phyloP scores from a whole-genome alignment of 2,797 vertebrate genomes.

The Sternotherus odoratus region DNA sequence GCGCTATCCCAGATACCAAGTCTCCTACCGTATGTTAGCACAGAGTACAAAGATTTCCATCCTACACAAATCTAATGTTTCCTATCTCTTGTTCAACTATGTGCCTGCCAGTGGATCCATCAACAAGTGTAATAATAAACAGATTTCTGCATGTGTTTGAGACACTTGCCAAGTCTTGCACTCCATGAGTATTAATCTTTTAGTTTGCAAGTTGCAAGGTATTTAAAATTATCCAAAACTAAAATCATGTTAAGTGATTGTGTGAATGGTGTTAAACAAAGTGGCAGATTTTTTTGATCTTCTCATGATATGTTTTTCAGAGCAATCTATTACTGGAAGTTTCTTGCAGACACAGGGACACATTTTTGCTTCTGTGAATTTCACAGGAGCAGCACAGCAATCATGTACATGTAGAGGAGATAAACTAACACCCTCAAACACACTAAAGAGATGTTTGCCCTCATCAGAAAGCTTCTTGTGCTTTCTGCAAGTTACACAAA shows the following conservation, averaged over 20 bases:
- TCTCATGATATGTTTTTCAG: neutral
- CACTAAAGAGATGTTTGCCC: neutral
- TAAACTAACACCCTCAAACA: neutral
- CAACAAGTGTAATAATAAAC: neutral
- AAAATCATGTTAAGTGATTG: conserved; percentile 2
- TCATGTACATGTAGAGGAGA: neutral
- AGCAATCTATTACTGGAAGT: neutral
- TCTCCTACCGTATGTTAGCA: conserved; percentile 61
- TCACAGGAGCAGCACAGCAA: neutral
- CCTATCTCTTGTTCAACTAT: conserved; percentile 29
- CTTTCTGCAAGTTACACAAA: neutral
- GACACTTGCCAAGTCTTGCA: neutral
- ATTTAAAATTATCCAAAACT: neutral
- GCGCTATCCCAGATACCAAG: conserved; percentile 57
- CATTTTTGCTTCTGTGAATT: neutral
- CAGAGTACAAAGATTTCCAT: conserved; percentile 10
- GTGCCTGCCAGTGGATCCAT: conserved; percentile 41
- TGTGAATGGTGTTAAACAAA: neutral
- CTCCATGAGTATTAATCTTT: neutral
- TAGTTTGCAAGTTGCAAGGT: neutral
- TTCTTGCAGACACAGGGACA: neutral
- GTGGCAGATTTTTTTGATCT: neutral
- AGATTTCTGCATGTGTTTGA: neutral
- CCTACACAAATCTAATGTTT: neutral
- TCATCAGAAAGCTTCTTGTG: neutral